Evolutionary conservation across 2,113 vertebrate genomes (phyloP).

Genomic region (Mastomys coucha): DNA sequence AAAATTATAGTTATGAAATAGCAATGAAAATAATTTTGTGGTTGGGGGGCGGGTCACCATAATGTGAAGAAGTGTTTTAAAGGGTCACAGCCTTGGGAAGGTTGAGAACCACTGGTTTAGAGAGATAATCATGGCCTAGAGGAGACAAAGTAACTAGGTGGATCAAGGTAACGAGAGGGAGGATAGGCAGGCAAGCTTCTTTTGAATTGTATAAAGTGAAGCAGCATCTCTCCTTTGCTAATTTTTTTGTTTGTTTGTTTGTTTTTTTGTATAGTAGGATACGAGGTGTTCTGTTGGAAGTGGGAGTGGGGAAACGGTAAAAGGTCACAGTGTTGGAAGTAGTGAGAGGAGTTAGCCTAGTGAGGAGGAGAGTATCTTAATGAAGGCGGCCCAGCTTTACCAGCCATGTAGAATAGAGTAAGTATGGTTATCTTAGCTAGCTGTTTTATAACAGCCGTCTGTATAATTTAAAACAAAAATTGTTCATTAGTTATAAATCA

Average conservation of each 20-base stretch:
- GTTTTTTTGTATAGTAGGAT: not conserved
- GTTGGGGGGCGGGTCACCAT: not conserved
- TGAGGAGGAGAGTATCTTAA: not conserved
- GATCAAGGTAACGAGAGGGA: fast-evolving
- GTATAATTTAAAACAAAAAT: not conserved
- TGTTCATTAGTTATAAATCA: not conserved
- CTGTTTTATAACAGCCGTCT: not conserved
- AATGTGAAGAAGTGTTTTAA: not conserved
- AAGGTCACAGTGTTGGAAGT: not conserved
- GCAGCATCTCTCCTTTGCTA: not conserved
- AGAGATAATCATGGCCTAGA: not conserved
- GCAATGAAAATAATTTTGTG: not conserved
- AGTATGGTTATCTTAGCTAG: not conserved
- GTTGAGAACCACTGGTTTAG: too few species aligned
- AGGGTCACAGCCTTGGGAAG: not conserved
- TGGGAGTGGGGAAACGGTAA: not conserved
- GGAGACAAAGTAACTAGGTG: not conserved
- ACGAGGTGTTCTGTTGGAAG: not conserved
- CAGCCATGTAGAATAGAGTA: fast-evolving
- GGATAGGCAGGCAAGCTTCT: not conserved
- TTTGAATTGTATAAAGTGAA: not conserved
- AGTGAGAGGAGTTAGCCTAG: not conserved
- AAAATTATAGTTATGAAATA: not conserved
- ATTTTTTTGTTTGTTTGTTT: not conserved
- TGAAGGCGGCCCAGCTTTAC: not conserved